Evolutionary conservation across 2,797 vertebrate genomes (phyloP).

Genomic region (Gallirallus australis): DNA sequence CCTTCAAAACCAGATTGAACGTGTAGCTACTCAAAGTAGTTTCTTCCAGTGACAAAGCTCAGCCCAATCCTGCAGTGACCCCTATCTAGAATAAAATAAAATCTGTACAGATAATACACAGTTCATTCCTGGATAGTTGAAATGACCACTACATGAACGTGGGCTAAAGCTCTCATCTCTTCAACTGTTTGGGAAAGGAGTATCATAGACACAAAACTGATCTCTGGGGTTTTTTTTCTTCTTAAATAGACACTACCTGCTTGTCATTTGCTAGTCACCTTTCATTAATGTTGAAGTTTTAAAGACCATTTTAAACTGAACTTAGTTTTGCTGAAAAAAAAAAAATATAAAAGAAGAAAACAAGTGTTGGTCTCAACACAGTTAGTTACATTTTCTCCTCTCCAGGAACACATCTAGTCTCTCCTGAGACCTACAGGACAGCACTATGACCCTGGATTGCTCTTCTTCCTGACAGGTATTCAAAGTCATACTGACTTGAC

Average conservation of each 20-base stretch:
- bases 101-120: background rate
- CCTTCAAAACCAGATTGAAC: background rate
- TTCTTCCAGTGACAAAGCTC: background rate
- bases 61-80: slow-evolving; percentile 19
- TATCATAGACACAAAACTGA: slow-evolving; percentile 16
- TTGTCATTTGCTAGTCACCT: background rate
- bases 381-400: slow-evolving; percentile 49
- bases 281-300: background rate
- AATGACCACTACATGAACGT: slow-evolving; percentile 27
- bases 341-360: background rate
- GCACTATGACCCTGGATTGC: slow-evolving; percentile 1
- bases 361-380: slow-evolving; percentile 1
- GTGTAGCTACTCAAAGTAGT: background rate
- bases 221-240: background rate
- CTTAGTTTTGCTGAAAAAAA: background rate
- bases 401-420: background rate
- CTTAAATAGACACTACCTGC: background rate
- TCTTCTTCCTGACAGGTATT: slow-evolving; percentile 29
- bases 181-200: slow-evolving; percentile 26
- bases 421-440: slow-evolving; percentile 32
- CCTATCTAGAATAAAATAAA: slow-evolving; percentile 41
- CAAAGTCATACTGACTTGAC: background rate
- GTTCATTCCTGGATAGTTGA: slow-evolving; percentile 27
- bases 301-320: slow-evolving; percentile 47
- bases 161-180: slow-evolving; percentile 48